These are phyloP conservation scores for Muscicapa comitata DNA, from an alignment of 2,797 vertebrate species.

Conservation along the genomic window DNA sequence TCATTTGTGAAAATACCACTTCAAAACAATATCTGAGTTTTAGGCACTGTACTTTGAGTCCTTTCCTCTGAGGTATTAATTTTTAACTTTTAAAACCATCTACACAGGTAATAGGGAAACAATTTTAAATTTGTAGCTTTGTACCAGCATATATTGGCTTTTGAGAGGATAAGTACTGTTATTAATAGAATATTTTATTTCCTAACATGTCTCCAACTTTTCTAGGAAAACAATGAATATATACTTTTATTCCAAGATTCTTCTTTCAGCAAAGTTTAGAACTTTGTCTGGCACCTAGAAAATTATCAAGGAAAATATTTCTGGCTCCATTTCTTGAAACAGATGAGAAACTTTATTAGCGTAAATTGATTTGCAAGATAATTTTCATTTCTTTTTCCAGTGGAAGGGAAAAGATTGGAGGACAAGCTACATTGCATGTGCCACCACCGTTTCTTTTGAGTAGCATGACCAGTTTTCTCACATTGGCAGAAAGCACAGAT, in stretches of 20 bases:
- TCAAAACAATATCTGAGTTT: neutral
- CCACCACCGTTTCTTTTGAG: neutral
- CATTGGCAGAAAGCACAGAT: constrained; percentile 25
- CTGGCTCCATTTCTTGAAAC: neutral
- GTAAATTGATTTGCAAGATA: neutral
- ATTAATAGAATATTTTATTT: neutral
- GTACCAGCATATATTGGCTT: neutral
- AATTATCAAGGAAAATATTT: neutral
- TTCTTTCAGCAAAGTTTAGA: neutral
- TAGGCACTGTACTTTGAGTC: neutral
- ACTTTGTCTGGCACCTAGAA: neutral
- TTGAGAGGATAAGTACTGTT: neutral
- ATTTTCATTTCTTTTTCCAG: neutral
- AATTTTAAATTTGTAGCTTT: neutral
- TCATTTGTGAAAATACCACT: neutral
- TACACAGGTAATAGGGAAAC: neutral
- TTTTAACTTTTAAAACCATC: neutral
- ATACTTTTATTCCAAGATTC: neutral
- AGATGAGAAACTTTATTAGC: neutral
- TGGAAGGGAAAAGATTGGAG: neutral
- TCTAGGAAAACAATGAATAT: neutral
- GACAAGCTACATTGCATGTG: neutral
- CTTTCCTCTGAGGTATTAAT: neutral
- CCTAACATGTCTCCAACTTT: neutral
- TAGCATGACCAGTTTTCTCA: constrained; percentile 26